Evolutionary conservation across 2,888 invertebrate genomes (phyloP).

Genomic region (Neria commutata): DNA sequence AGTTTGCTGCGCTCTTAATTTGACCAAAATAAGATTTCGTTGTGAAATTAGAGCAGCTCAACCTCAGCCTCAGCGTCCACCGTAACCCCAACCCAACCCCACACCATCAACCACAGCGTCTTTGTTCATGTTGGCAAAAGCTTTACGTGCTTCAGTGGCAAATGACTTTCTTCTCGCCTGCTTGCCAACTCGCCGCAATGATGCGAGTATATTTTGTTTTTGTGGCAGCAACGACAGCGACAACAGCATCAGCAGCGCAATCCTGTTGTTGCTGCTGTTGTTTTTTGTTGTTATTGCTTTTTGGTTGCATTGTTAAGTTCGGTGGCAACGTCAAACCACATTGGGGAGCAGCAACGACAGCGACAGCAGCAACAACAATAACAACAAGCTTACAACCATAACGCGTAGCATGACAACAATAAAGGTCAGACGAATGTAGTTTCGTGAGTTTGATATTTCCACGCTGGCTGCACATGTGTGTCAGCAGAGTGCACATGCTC

Average conservation of each 20-base stretch:
- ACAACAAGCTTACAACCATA: background rate
- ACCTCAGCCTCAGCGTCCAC: too few species aligned
- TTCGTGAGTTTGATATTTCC: background rate
- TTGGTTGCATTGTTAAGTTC: too few species aligned
- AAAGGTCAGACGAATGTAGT: background rate
- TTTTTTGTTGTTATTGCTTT: too few species aligned
- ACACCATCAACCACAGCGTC: too few species aligned
- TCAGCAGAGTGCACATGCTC: background rate
- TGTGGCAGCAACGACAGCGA: background rate
- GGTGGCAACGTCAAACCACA: too few species aligned
- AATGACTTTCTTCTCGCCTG: too few species aligned
- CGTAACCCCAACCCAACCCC: too few species aligned
- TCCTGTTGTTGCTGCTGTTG: too few species aligned
- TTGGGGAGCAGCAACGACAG: background rate
- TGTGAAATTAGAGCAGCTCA: constrained; percentile 11
- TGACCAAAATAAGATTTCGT: background rate
- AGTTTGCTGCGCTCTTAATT: constrained; percentile 5
- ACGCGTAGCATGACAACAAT: background rate
- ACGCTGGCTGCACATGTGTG: background rate
- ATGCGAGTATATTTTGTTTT: too few species aligned
- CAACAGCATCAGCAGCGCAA: background rate
- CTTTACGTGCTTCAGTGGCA: too few species aligned
- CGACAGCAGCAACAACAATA: constrained; percentile 12
- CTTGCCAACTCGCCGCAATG: too few species aligned
- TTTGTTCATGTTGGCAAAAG: too few species aligned